phyloP scores from a whole-genome alignment of 2,113 vertebrate genomes.

The Alligator mississippiensis region DNA sequence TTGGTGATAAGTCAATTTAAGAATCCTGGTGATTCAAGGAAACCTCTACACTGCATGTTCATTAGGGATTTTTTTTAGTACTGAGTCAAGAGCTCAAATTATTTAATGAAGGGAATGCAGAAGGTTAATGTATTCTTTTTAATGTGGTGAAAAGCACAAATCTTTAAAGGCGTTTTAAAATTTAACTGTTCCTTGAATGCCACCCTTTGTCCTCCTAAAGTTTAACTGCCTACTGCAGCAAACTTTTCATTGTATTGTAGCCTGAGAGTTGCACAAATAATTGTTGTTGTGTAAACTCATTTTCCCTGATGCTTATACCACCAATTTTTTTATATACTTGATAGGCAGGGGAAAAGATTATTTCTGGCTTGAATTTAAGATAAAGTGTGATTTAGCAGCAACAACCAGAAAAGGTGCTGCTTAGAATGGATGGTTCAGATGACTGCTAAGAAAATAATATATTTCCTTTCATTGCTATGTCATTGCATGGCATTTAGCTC shows the following conservation, averaged over 20 bases:
- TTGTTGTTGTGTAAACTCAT: conserved; percentile 39
- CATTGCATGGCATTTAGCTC: background rate
- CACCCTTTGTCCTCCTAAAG: background rate
- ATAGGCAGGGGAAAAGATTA: conserved; percentile 13
- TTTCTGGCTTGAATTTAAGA: conserved; percentile 39
- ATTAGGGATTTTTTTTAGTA: background rate
- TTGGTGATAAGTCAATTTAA: background rate
- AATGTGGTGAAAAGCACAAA: background rate
- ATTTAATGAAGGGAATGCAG: background rate
- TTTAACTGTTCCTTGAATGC: background rate
- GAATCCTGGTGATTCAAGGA: conserved; percentile 18
- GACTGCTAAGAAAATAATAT: background rate
- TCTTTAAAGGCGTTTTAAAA: fast-evolving
- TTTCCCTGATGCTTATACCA: conserved; percentile 27
- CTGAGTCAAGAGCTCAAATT: background rate
- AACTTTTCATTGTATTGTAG: background rate
- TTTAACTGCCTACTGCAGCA: conserved; percentile 19
- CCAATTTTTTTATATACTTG: background rate
- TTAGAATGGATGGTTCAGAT: background rate
- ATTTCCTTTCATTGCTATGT: background rate
- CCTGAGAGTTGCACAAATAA: conserved; percentile 10
- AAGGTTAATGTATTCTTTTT: background rate
- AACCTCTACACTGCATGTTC: background rate
- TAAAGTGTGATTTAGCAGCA: conserved; percentile 62
- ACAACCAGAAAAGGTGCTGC: conserved; percentile 2